Percentiles rank a stretch among this genome's conserved stretches.
Conservation (phyloP, 2,888 invertebrate species). For the Norana najaformis region DNA sequence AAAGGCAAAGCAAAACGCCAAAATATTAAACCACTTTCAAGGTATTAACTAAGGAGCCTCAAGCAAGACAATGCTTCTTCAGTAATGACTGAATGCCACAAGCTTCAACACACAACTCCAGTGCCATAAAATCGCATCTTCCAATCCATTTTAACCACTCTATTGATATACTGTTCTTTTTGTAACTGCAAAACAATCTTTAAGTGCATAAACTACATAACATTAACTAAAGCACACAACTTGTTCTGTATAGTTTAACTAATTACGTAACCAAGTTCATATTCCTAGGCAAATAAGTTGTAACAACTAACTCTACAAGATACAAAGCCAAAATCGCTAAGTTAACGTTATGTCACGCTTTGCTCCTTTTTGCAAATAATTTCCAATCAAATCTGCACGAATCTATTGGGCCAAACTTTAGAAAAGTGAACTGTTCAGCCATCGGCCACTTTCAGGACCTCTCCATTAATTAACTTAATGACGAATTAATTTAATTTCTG, state of each 20-base stretch:
- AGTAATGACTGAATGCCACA: background rate
- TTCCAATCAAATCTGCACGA: background rate
- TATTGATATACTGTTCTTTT: background rate
- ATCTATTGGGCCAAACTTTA: background rate
- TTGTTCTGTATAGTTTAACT: background rate
- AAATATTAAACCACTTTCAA: no score
- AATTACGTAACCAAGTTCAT: background rate
- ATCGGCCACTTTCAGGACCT: background rate
- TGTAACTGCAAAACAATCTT: background rate
- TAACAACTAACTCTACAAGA: background rate
- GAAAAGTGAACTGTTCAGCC: background rate
- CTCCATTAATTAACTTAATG: background rate
- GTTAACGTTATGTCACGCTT: background rate
- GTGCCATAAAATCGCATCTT: no score
- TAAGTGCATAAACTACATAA: background rate
- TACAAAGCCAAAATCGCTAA: background rate
- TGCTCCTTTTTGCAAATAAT: background rate
- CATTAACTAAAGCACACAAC: background rate
- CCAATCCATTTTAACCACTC: no score
- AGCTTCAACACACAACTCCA: no score
- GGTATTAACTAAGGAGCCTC: no score
- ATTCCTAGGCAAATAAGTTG: background rate
- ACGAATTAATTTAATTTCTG: background rate
- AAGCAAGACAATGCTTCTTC: no score
- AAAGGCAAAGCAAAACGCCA: no score